Evolutionary conservation across 1,140 invertebrate species (phyloP), one percentile per base, ranked within the genome.

Genomic region (Drosophila pallidifrons): DNA sequence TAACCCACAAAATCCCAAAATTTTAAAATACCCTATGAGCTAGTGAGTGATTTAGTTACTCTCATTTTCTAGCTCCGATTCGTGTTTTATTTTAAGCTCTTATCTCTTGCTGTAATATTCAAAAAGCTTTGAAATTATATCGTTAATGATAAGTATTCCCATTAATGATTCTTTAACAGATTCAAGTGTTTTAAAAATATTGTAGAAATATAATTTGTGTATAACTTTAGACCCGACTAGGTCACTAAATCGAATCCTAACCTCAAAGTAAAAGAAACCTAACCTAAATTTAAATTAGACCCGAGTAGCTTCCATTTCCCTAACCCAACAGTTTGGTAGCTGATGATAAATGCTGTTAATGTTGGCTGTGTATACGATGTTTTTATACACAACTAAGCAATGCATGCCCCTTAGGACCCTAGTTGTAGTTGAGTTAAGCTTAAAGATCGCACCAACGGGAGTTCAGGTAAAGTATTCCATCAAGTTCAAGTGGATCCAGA

Each of bases 331-430:
- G 46, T 75, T 87, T 89, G 76, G 78, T 87, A 81, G 74, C 75
- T 79, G 87, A 87, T 91, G 88, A 91, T 67, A 77, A 79, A 87
- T 91, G 88, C 82, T 91, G 88, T 81, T 90, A 87, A 87, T 87
- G 81, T 91, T 55, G 79, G 28, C 82, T 90, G 86, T 90, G 79
- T 81, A 79, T 67, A 77, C 41, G 72, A 58, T 72, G 69, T 70
- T 51, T 68, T 20, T 59, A 60, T 61, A 46, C 30, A 46, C 16
- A 7, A 7, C 51, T 20, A 13, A 16, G 38, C 77, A 52, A 52
- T 70, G 86, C 86, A 82, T 90, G 86, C 51, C 43, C 55, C 15
- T 25, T 43, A 43, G 51, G 16, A 57, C 15, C 10, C 35, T 58
- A 63, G 58, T 69, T 54, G 64, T 74, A 52, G 70, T 59, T 67